Percentiles rank a stretch among this genome's conserved stretches.
Conservation (phyloP, 2,113 vertebrate genomes). For the Puffinus mauretanicus region DNA sequence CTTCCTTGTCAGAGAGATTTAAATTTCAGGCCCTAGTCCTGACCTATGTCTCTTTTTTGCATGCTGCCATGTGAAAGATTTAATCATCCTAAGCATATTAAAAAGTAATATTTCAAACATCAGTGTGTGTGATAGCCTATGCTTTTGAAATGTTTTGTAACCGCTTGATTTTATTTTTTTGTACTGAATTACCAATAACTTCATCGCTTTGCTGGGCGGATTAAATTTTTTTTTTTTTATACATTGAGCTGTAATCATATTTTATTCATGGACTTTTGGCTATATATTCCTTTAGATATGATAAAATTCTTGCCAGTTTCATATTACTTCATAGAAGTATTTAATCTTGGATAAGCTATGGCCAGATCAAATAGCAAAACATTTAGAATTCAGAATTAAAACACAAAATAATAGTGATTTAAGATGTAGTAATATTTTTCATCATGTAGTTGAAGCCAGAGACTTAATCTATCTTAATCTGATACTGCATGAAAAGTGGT, state of each 20-base stretch:
- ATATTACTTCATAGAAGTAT: neutral
- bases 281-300: neutral
- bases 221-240: neutral
- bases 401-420: neutral
- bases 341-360: conserved; percentile 24
- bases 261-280: neutral
- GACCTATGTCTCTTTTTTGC: neutral
- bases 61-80: neutral
- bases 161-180: neutral
- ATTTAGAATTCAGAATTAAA: conserved; percentile 6
- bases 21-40: neutral
- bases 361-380: neutral
- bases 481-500: neutral
- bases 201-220: neutral
- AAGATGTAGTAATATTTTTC: conserved; percentile 8
- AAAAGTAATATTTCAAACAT: neutral
- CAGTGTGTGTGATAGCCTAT: neutral
- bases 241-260: neutral
- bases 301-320: neutral
- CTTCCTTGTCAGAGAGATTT: neutral
- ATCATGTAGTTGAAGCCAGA: neutral
- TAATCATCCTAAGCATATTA: neutral
- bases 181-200: neutral
- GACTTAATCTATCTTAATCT: conserved; percentile 28
- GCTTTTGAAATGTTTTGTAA: neutral